Evolutionary conservation across 2,113 vertebrate species (phyloP).

Genomic region (Rattus norvegicus): GRCr8 NC_086020.1:198345001-198345500

Average conservation of each 20-base stretch:
- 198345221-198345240: background rate
- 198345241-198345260: background rate
- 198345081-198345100: background rate
- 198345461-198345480: background rate
- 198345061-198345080: no score
- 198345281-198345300: background rate
- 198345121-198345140: background rate
- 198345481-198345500: background rate
- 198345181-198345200: background rate
- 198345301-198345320: no score
- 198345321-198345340: background rate
- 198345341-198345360: background rate
- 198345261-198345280: background rate
- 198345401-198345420: background rate
- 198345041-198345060: background rate
- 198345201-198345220: background rate
- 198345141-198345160: background rate
- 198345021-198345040: background rate
- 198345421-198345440: background rate
- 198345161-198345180: background rate
- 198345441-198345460: background rate
- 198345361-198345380: background rate
- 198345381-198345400: background rate
- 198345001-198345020: background rate
- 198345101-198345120: background rate